phyloP scores from a whole-genome alignment of 2,888 invertebrate species.

The Leptodirus hochenwartii region DNA sequence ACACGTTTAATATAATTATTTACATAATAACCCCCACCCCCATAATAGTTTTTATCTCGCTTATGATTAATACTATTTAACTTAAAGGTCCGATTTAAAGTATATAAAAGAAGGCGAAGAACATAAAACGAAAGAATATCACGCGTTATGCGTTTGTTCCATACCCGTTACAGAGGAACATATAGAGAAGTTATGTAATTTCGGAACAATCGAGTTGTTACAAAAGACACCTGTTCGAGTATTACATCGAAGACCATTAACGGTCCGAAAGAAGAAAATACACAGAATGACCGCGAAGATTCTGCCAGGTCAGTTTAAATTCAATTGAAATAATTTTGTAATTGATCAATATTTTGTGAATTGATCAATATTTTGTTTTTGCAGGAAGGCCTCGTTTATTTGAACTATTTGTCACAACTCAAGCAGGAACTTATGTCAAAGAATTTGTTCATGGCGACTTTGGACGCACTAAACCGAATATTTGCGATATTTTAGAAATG shows the following conservation, averaged over 20 bases:
- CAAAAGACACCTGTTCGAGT: conserved; percentile 88
- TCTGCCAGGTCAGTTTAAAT: conserved; percentile 25
- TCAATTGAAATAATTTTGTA: conserved; percentile 2
- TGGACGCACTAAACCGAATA: conserved; percentile 65
- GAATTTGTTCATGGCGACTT: conserved; percentile 96
- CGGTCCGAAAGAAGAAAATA: conserved; percentile 46
- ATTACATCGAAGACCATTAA: conserved; percentile 65
- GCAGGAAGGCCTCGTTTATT: conserved; percentile 35
- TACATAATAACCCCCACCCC: not conserved
- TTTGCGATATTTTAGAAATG: conserved; percentile 46
- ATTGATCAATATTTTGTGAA: not conserved
- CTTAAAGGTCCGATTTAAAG: conserved; percentile 48
- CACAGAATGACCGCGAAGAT: conserved; percentile 40
- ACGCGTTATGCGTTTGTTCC: conserved; percentile 47
- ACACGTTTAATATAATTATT: too few relatives aligned
- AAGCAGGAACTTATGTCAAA: conserved; percentile 93
- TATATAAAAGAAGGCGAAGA: conserved; percentile 75
- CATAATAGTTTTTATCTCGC: not conserved
- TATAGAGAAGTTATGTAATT: conserved; percentile 29
- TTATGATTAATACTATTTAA: conserved; percentile 12
- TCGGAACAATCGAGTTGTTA: conserved; percentile 33
- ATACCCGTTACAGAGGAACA: conserved; percentile 30
- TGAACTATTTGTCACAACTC: conserved; percentile 50
- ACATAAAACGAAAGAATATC: conserved; percentile 72
- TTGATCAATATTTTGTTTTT: conserved; percentile 10